These are phyloP conservation scores for Megaleporinus macrocephalus DNA, from an alignment of 2,113 vertebrate species.

Conservation along the genomic window DNA sequence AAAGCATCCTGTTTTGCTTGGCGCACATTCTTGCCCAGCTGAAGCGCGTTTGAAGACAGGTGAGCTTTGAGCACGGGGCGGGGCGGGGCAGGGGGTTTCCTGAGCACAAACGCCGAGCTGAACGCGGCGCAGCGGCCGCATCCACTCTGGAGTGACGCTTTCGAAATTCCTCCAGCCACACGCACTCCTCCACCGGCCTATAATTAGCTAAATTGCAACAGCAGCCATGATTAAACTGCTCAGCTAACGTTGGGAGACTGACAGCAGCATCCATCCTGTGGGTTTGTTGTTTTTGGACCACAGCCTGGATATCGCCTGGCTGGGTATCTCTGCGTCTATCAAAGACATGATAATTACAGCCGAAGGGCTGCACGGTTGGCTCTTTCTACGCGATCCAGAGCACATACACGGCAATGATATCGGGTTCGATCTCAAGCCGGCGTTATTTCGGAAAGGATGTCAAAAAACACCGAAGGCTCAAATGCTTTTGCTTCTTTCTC, in stretches of 20 bases:
- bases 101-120: slow-evolving; percentile 18
- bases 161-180: slow-evolving; percentile 66
- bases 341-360: slow-evolving; percentile 64
- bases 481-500: slow-evolving; percentile 55
- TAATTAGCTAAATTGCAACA: slow-evolving; percentile 65
- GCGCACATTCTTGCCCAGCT: slow-evolving; percentile 69
- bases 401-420: slow-evolving; percentile 18
- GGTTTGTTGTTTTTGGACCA: slow-evolving; percentile 55
- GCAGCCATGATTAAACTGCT: slow-evolving; percentile 66
- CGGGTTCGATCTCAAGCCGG: slow-evolving; percentile 40
- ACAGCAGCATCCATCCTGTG: slow-evolving; percentile 19
- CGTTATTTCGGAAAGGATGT: slow-evolving; percentile 28
- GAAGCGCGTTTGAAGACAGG: slow-evolving; percentile 68
- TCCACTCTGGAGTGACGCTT: slow-evolving; percentile 66
- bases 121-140: neutral
- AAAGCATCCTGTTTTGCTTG: slow-evolving; percentile 76
- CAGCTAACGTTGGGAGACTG: slow-evolving; percentile 36
- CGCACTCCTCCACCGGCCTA: slow-evolving; percentile 45
- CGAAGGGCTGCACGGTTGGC: slow-evolving; percentile 34
- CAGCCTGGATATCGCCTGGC: slow-evolving; percentile 54
- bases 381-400: slow-evolving; percentile 34
- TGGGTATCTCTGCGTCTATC: slow-evolving; percentile 34
- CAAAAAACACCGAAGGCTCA: slow-evolving; percentile 27
- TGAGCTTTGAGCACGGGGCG: slow-evolving; percentile 67
- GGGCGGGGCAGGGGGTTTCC: no score